Conservation (phyloP, 2,113 vertebrate genomes). For the Tragelaphus strepsiceros region DNA sequence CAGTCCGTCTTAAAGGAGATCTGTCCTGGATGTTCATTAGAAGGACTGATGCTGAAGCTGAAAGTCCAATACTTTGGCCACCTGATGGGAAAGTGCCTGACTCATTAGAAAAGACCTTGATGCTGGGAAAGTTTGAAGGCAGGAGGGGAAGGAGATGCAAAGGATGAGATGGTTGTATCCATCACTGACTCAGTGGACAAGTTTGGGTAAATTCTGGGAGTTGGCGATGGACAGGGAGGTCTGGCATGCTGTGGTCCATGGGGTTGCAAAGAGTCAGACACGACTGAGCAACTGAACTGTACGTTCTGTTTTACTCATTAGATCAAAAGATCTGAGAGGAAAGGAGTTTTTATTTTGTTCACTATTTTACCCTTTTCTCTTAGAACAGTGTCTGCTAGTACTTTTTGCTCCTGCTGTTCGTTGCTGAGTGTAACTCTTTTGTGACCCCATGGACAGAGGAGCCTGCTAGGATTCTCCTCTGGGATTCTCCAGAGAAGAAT, state of each 20-base stretch:
- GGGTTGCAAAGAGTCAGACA: not conserved
- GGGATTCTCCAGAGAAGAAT: not conserved
- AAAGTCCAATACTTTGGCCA: not conserved
- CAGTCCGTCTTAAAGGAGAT: not conserved
- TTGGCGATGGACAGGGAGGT: not conserved
- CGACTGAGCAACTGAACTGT: not conserved
- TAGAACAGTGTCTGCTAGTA: not conserved
- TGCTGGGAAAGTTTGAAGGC: not conserved
- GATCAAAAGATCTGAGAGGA: not conserved
- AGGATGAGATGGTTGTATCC: not conserved
- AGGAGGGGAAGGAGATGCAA: rapidly evolving
- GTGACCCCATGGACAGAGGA: not conserved
- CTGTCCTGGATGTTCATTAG: not conserved
- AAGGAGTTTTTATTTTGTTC: not conserved
- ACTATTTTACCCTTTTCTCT: not conserved
- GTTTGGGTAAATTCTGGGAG: not conserved
- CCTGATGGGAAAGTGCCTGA: not conserved
- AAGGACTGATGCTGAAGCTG: not conserved
- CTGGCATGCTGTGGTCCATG: rapidly evolving
- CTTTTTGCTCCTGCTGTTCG: not conserved
- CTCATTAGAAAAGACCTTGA: not conserved
- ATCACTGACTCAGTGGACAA: not conserved
- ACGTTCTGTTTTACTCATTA: not conserved
- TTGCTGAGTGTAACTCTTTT: not conserved
- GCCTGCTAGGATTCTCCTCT: no score